These are phyloP conservation scores for Xiphorhynchus erythropygius DNA, from an alignment of 2,797 vertebrate genomes.

Conservation along the genomic window DNA sequence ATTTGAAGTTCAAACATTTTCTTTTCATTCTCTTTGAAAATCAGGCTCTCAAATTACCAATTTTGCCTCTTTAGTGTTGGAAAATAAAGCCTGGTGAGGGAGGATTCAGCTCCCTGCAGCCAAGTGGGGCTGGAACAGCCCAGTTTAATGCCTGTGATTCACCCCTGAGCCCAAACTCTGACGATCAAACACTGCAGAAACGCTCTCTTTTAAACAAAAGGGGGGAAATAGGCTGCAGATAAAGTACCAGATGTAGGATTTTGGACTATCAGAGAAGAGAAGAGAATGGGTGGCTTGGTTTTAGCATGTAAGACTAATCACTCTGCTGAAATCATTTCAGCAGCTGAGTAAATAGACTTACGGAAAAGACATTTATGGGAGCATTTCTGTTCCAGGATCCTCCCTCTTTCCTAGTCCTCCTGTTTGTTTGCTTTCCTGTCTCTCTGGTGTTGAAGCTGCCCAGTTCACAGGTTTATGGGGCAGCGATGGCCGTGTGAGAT, in stretches of 20 bases:
- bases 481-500: not conserved
- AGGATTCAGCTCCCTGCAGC: not conserved
- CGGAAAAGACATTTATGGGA: conserved; percentile 33
- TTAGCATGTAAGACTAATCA: conserved; percentile 17
- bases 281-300: not conserved
- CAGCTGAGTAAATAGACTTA: conserved; percentile 56
- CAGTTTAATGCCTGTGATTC: not conserved
- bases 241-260: conserved; percentile 14
- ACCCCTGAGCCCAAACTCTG: conserved; percentile 10
- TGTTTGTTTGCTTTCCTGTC: conserved; percentile 4
- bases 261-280: not conserved
- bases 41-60: not conserved
- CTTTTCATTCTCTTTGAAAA: not conserved
- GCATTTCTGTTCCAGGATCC: not conserved
- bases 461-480: not conserved
- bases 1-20: not conserved
- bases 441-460: not conserved
- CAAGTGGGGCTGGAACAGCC: not conserved
- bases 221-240: not conserved
- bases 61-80: not conserved
- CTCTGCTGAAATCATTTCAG: conserved; percentile 13
- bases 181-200: not conserved
- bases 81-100: not conserved
- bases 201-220: not conserved
- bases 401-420: not conserved